These are phyloP conservation scores for Strix uralensis DNA, from an alignment of 2,113 vertebrate species.

Conservation along the genomic window DNA sequence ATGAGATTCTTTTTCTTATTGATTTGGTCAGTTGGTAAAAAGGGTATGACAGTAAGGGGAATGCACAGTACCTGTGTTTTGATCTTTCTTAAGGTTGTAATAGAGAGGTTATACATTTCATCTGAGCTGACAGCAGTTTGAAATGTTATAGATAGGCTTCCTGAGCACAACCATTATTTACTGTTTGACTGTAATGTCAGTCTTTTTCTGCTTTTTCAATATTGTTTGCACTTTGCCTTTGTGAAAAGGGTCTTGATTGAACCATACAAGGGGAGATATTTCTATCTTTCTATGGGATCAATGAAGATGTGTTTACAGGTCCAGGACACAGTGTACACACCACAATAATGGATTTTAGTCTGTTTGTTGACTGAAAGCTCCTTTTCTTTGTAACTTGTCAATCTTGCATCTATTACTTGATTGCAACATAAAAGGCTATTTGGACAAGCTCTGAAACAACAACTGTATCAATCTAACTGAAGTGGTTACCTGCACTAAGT, in stretches of 20 bases:
- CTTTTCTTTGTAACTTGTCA: constrained; percentile 91
- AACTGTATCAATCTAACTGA: constrained; percentile 72
- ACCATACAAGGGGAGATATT: constrained; percentile 87
- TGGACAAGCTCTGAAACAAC: constrained; percentile 79
- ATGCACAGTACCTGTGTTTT: constrained; percentile 75
- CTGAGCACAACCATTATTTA: constrained; percentile 88
- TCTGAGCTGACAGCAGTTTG: constrained; percentile 88
- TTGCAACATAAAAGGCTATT: constrained; percentile 80
- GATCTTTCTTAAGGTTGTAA: constrained; percentile 79
- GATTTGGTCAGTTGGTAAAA: constrained; percentile 75
- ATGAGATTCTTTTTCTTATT: constrained; percentile 45
- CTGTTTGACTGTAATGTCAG: constrained; percentile 87
- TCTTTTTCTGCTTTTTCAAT: constrained; percentile 82
- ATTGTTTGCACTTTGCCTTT: constrained; percentile 90
- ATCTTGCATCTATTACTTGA: constrained; percentile 82
- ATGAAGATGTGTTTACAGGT: constrained; percentile 97
- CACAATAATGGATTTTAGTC: constrained; percentile 93
- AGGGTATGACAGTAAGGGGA: constrained; percentile 76
- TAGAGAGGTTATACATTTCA: constrained; percentile 85
- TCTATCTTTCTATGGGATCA: constrained; percentile 91
- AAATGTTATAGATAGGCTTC: constrained; percentile 88
- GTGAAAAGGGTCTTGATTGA: constrained; percentile 90
- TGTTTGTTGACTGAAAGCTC: constrained; percentile 90
- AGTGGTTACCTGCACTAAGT: constrained; percentile 70
- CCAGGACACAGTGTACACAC: constrained; percentile 83